Conservation (phyloP, 1,140 invertebrate species). For the Lamellibrachia luymesi region DNA sequence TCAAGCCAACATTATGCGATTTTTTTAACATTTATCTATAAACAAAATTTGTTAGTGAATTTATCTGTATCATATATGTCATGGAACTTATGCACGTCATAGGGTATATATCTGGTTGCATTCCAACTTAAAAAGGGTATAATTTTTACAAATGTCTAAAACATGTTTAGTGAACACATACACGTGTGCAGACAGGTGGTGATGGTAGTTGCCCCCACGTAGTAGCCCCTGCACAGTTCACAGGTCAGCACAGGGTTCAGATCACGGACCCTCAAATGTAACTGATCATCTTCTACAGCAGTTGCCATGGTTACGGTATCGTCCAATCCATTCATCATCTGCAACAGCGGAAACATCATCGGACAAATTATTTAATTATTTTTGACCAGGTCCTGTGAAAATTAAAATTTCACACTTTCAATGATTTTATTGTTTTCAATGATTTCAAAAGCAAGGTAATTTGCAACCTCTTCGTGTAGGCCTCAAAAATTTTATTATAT, state of each 20-base stretch:
- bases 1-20: too few relatives aligned
- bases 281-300: background rate
- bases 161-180: constrained; percentile 37
- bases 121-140: too few relatives aligned
- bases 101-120: constrained; percentile 27
- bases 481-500: too few relatives aligned
- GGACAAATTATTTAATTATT: too few relatives aligned
- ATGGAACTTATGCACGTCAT: too few relatives aligned
- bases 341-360: background rate
- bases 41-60: too few relatives aligned
- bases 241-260: constrained; percentile 40
- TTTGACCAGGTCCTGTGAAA: background rate
- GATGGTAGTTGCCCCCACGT: constrained; percentile 59
- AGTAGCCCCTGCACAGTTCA: constrained; percentile 57
- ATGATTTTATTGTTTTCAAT: background rate
- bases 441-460: background rate
- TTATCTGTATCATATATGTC: too few relatives aligned
- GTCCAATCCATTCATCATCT: background rate
- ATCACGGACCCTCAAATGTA: constrained; percentile 45
- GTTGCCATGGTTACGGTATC: background rate
- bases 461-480: background rate
- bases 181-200: constrained; percentile 61
- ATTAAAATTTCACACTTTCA: constrained; percentile 22
- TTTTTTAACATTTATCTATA: too few relatives aligned
- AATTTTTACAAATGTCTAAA: background rate